These are phyloP conservation scores for Rhagium mordax DNA, from an alignment of 2,888 invertebrate species.

Conservation along the genomic window DNA sequence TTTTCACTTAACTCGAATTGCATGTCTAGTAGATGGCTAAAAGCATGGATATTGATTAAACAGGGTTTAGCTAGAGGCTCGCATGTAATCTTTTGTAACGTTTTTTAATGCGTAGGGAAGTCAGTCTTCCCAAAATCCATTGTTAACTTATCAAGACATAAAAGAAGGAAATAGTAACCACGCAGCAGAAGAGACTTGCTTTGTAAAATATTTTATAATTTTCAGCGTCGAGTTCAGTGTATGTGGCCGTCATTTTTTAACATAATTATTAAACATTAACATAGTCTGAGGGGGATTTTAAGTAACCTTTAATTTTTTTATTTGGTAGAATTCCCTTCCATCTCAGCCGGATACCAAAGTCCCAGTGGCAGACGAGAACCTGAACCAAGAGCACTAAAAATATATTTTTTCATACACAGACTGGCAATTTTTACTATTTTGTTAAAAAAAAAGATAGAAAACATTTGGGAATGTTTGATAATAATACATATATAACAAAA, in stretches of 20 bases:
- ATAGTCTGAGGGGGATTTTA: background rate
- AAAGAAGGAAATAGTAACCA: too few relatives aligned
- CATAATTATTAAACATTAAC: too few relatives aligned
- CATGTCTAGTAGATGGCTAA: slow-evolving; percentile 41
- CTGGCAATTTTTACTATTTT: slow-evolving; percentile 32
- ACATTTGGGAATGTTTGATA: slow-evolving; percentile 15
- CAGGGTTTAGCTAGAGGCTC: slow-evolving; percentile 24
- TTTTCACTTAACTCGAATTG: slow-evolving; percentile 32
- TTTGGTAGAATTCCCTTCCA: slow-evolving; percentile 80
- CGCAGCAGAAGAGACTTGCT: too few relatives aligned
- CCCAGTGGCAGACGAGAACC: slow-evolving; percentile 82
- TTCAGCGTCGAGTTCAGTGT: too few relatives aligned
- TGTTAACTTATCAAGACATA: too few relatives aligned
- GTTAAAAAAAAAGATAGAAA: slow-evolving; percentile 4
- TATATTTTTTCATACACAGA: slow-evolving; percentile 47
- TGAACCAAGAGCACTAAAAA: slow-evolving; percentile 76
- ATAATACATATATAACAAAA: slow-evolving; percentile 27
- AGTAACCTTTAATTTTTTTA: slow-evolving; percentile 57
- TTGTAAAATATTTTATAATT: too few relatives aligned
- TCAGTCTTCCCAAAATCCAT: background rate
- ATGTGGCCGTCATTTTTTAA: too few relatives aligned
- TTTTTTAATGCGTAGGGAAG: slow-evolving; percentile 11
- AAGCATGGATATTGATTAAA: slow-evolving; percentile 40
- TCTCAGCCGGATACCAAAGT: slow-evolving; percentile 68
- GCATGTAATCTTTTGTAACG: slow-evolving; percentile 31